These are phyloP conservation scores for Chirona hameri DNA, from an alignment of 2,888 invertebrate genomes.

Conservation along the genomic window DNA sequence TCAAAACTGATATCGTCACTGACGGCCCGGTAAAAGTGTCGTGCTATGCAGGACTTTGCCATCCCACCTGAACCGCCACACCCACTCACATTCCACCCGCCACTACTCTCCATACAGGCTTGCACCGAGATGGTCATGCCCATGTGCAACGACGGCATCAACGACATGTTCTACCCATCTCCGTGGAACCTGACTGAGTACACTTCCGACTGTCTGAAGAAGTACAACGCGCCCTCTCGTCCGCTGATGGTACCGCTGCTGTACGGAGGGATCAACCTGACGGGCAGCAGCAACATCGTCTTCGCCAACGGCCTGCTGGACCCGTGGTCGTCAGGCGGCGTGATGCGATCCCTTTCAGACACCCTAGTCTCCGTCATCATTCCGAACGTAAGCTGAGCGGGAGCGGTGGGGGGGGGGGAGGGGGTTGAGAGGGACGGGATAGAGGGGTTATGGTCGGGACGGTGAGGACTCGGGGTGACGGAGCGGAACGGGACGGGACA, in stretches of 20 bases:
- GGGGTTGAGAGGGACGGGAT: no score
- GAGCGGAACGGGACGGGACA: no score
- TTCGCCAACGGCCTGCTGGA: conserved; percentile 80
- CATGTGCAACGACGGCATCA: conserved; percentile 69
- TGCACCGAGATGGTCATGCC: conserved; percentile 99
- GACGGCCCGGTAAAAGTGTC: no score
- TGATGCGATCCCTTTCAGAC: conserved; percentile 63
- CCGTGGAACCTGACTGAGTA: conserved; percentile 69
- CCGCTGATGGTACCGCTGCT: conserved; percentile 63
- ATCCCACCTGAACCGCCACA: no score
- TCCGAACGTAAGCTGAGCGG: conserved; percentile 54
- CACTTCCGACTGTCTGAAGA: conserved; percentile 63
- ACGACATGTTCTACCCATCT: conserved; percentile 77
- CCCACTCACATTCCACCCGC: no score
- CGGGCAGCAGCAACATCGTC: conserved; percentile 58
- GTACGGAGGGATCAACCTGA: conserved; percentile 76
- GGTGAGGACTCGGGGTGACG: no score
- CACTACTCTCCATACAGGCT: conserved; percentile 53
- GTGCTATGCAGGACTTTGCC: no score
- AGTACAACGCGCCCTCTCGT: conserved; percentile 65
- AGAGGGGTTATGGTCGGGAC: no score
- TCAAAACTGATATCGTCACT: no score
- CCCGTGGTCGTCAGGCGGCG: conserved; percentile 84
- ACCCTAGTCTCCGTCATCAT: conserved; percentile 67
- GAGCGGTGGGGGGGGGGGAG: no score